Evolutionary conservation across 2,888 invertebrate genomes (phyloP), one percentile per base, ranked within the genome.

Genomic region (Drosophila setosimentum): DNA sequence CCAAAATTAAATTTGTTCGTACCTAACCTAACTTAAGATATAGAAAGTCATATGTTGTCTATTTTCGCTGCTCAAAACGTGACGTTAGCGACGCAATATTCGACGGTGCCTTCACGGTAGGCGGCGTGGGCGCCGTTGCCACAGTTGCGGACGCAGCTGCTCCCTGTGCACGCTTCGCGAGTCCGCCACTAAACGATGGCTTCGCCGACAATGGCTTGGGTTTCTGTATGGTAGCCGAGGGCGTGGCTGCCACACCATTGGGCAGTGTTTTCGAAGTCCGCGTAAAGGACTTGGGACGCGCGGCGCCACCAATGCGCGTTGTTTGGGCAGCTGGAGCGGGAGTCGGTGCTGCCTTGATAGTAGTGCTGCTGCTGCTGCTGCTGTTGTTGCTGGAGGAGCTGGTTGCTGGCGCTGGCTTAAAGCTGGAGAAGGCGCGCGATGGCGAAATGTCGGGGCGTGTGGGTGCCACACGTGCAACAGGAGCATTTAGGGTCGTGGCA

Each of bases 401-500:
- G 30, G 13, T 30, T 18, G 71, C 75, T 50, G 80, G 68, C 18
- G 79, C 78, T 35, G 93, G 93, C 73, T 93, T 93, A 68, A 93
- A 93, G 82, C 93, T 93, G 59, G 92, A 92, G 69, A 93, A 91
- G 32, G 92, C 86, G 21, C 87, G 89, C 16, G 91, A 80, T n/a
- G 92, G 87, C 10, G 91, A 86, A 53, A 89, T 78, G 66, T 93
- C 92, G 6, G 93, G 89, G 55, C 92, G 91, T 8, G 91, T 92
- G 45, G 93, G 93, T 0, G 94, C 92, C 27, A 93, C 92, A 27
- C 93, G 90, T 6, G 93, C 93, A 62, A 93, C 91, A 6, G 96
- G 96, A 40, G 95, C 94, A 87, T 96, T 96, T 0, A 96, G 94
- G 0, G 95, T 95, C 11, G 96, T 95, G 0, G 97, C 96, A 79